A percentile compares a stretch with the other conserved stretches of the same genome.
phyloP scores from a whole-genome alignment of 2,113 vertebrate species.

The Telmatochromis sp. region DNA sequence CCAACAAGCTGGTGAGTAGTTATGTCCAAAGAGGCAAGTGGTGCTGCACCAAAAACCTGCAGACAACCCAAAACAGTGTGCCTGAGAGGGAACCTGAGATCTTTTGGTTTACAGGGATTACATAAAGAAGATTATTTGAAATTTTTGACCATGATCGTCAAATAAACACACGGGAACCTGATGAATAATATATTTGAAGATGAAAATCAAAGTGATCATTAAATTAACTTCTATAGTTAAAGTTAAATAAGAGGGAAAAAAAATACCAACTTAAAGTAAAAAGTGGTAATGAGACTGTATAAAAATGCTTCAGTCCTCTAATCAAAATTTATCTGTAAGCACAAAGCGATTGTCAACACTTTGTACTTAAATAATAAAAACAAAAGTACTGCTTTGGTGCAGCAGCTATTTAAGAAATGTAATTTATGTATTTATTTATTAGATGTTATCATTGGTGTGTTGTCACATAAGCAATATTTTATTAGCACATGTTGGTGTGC shows the following conservation, averaged over 20 bases:
- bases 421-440: background rate
- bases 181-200: background rate
- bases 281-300: background rate
- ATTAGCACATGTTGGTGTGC: background rate
- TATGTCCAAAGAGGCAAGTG: background rate
- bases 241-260: background rate
- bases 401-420: background rate
- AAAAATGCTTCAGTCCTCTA: background rate
- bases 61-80: background rate
- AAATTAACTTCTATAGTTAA: background rate
- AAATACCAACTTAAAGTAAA: background rate
- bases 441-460: background rate
- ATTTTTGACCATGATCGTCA: fast-evolving
- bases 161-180: background rate
- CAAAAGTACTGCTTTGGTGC: background rate
- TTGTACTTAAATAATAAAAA: background rate
- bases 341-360: background rate
- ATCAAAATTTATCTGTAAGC: background rate
- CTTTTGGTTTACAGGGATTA: background rate
- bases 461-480: background rate
- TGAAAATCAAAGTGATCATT: background rate
- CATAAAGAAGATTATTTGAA: background rate
- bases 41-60: background rate
- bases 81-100: background rate
- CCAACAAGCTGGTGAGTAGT: background rate